Evolutionary conservation across 2,113 vertebrate genomes (phyloP), one percentile per base, ranked within the genome.

Genomic region (Alethe diademata): DNA sequence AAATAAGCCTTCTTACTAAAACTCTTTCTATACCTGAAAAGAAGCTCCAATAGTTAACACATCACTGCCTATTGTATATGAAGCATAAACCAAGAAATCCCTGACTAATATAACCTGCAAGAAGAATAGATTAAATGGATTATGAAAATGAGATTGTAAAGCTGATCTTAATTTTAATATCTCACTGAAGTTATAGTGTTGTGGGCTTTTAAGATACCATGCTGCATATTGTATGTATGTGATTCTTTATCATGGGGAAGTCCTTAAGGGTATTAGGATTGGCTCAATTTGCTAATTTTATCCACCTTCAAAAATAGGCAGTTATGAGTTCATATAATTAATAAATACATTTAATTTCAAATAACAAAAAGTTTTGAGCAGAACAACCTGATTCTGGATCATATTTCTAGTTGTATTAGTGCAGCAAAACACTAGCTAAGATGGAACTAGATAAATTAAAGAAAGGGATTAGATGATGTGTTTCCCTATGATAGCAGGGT

Each of bases 71-170:
- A 22, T 31, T 78, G 11, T 83, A 70, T 91, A 73, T 53, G 31
- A 73, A 90, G 94, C 12, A 62, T 67, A 90, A 93, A 94, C 29
- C 54, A 72, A 91, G 78, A 93, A 93, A 95, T 78, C 57, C 45
- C 43, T 66, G 28, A 81, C 36, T 72, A 87, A 91, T 76, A 74
- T 42, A 78, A 78, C 28, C 74, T 87, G 62, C 53, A 93, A 73
- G 26, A 93, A 78, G 25, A 50, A 36, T 70, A 36, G 8, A 87
- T 60, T 83, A 92, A 96, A 93, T 75, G 64, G 73, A 80, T 91
- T 93, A 95, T 78, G 33, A 93, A 96, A 95, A 94, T 92, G 66
- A 90, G 78, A 84, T 76, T 94, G 50, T 75, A 73, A 95, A 78
- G 56, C 64, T 93, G 36, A 36, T 75, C n/a, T 95, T 96, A 92